Percentiles rank a stretch among this genome's conserved stretches.
These are phyloP conservation scores for Calvadosia cruxmelitensis DNA, from an alignment of 30 jellyfish, hydroid and myxozoan species.

Conservation along the genomic window DNA sequence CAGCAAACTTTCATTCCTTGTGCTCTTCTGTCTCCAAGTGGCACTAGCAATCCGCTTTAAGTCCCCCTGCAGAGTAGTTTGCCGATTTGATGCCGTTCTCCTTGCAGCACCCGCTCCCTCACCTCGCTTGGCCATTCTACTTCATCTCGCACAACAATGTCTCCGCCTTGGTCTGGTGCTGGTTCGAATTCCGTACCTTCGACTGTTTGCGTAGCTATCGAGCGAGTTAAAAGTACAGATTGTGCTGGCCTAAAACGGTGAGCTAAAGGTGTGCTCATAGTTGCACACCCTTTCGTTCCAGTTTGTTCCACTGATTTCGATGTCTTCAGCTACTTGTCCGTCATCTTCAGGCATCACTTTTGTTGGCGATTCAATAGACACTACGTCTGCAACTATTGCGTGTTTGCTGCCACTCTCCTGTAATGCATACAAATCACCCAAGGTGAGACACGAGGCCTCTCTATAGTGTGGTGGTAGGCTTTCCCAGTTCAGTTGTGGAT, in stretches of 20 bases:
- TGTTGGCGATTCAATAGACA: no score
- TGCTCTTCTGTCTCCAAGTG: slow-evolving; percentile 6
- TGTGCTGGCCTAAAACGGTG: no score
- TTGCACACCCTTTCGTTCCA: no score
- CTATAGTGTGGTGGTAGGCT: slow-evolving; percentile 9
- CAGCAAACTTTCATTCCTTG: neutral
- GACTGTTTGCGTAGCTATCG: no score
- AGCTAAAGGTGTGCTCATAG: no score
- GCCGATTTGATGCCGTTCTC: slow-evolving; percentile 21
- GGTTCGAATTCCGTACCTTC: no score
- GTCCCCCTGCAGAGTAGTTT: slow-evolving; percentile 16
- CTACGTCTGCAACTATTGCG: neutral
- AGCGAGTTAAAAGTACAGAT: no score
- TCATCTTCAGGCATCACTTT: slow-evolving; percentile 2
- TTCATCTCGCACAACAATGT: slow-evolving; percentile 2
- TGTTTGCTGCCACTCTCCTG: neutral
- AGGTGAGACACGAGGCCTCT: slow-evolving; percentile 10
- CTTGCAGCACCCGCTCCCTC: slow-evolving; percentile 15
- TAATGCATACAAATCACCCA: slow-evolving; percentile 14
- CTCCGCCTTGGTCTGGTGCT: no score
- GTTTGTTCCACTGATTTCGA: neutral
- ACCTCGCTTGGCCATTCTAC: slow-evolving; percentile 21
- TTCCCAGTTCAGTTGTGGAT: slow-evolving; percentile 13
- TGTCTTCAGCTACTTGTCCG: neutral
- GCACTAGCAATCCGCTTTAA: slow-evolving; percentile 15